Evolutionary conservation across 2,113 vertebrate genomes (phyloP), one percentile per base, ranked within the genome.

Genomic region (Halichoerus grypus): DNA sequence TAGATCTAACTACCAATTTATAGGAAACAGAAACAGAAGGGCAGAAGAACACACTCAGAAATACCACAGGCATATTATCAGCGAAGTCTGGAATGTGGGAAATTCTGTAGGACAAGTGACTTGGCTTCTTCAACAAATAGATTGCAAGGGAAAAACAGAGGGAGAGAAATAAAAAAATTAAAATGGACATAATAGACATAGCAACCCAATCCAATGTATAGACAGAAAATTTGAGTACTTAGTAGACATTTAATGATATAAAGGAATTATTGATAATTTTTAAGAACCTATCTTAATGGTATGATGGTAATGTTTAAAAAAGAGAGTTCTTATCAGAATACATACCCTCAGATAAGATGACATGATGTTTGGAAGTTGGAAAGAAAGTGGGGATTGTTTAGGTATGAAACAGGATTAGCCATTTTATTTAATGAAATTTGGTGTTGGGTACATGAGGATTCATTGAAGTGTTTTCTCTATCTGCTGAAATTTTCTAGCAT

Each of bases 1-100:
- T 55, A 92, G 83, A 76, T 92, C 39, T 76, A 69, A 93, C n/a
- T 89, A 89, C 72, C 55, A 85, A 77, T 81, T 76, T 86, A 49
- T 0, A 81, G 51, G 28, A 85, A 92, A 81, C 14, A 92, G 28
- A 85, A 92, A 81, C 14, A 92, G 61, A 53, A 57, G 39, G 57
- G 85, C 18, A 49, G 26, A 90, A 85, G 7, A 88, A 3, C 31
- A 49, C 33, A 57, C 82, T 86, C 6, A 59, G 88, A 96, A 57
- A 53, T 59, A n/a, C 59, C 59, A 46, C 7, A n/a, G 46, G 14
- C 26, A 49, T 51, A 31, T 71, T 65, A 61, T 46, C 36, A 53
- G 31, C 42, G 55, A 90, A 89, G 65, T 77, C 42, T 39, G 82
- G 80, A 59, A 65, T 21, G 67, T 86, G 31, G 42, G 26, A 69